Base-by-base conservation (phyloP, 2,888 invertebrate species). In the Pristionchus mayeri region DNA sequence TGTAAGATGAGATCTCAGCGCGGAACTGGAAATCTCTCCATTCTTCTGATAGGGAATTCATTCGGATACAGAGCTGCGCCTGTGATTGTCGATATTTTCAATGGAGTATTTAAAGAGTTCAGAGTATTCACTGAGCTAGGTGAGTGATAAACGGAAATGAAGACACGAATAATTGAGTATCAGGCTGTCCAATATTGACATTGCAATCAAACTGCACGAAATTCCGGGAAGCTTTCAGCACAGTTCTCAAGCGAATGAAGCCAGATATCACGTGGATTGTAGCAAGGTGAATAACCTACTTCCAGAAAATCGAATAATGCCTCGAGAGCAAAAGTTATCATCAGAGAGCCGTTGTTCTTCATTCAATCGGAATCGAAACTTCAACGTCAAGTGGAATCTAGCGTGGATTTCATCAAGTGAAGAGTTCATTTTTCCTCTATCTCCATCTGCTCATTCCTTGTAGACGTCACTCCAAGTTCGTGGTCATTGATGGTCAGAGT, bases 1-100 rank as follows among this genome's bases (percentile, higher is more conserved):
- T 71, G 24, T 3, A 0, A n/a, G 40, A 7, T 6, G 24, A 40
- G 3, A n/a, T 9, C 30, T 63, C 44, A 71, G 71, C 37, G 40
- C 21, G 71, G 71, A 6, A 24, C 71, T 1, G 71, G 71, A 0
- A 71, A 71, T 44, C 71, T 71, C 40, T n/a, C n/a, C 1, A 44
- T 71, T 13, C 40, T 71, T 7, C 40, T 71, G 2, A 40, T 71
- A 2, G 71, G 71, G 2, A 71, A 71, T 44, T 71, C 71, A 9
- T 71, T 71, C 24, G 71, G 40, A 7, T 71, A n/a, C 24, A 37
- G 71, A 71, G 71, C 71, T 6, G 27, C 71, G 40, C 71, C 71
- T 24, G 71, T 71, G n/a, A 71, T 71, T 7, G 40, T 11, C 1
- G 44, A 71, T n/a, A n/a, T 71, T 11, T 40, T 71, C 1, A 4